Evolutionary conservation across 1,140 invertebrate genomes (phyloP).

Genomic region (Hyposmocoma kahamanoa): DNA sequence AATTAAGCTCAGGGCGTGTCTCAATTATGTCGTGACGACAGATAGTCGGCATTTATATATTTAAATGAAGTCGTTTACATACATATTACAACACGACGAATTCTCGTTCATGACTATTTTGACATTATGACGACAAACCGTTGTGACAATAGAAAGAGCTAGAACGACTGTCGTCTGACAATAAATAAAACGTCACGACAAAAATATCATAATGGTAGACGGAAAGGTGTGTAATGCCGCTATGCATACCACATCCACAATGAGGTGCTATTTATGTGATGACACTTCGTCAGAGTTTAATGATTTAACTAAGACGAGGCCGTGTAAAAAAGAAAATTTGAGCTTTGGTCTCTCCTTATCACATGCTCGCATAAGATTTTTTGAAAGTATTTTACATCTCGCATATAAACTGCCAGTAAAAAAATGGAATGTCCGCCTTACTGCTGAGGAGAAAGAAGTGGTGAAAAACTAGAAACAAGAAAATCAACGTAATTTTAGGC

Average conservation of each 20-base stretch:
- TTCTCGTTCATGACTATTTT: too few species aligned
- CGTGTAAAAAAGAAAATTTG: constrained; percentile 12
- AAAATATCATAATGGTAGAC: constrained; percentile 44
- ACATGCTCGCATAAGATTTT: constrained; percentile 41
- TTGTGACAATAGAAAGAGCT: too few species aligned
- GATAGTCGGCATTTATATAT: too few species aligned
- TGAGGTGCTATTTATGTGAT: constrained; percentile 36
- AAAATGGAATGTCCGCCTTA: constrained; percentile 17
- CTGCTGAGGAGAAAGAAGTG: constrained; percentile 9
- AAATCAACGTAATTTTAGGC: constrained; percentile 33
- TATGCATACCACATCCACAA: constrained; percentile 26
- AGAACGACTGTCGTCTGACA: too few species aligned
- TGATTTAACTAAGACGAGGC: constrained; percentile 14
- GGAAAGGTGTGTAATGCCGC: constrained; percentile 43
- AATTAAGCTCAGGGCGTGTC: too few species aligned
- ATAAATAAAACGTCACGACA: too few species aligned
- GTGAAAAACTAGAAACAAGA: constrained; percentile 14
- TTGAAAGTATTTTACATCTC: constrained; percentile 45
- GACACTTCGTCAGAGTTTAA: constrained; percentile 35
- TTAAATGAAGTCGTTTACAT: too few species aligned
- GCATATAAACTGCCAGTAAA: constrained; percentile 35
- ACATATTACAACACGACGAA: too few species aligned
- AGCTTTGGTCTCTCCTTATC: constrained; percentile 31
- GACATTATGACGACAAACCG: too few species aligned
- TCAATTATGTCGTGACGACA: too few species aligned